Evolutionary conservation across 2,113 vertebrate species (phyloP).

Genomic region (Accipiter virgatus): DNA sequence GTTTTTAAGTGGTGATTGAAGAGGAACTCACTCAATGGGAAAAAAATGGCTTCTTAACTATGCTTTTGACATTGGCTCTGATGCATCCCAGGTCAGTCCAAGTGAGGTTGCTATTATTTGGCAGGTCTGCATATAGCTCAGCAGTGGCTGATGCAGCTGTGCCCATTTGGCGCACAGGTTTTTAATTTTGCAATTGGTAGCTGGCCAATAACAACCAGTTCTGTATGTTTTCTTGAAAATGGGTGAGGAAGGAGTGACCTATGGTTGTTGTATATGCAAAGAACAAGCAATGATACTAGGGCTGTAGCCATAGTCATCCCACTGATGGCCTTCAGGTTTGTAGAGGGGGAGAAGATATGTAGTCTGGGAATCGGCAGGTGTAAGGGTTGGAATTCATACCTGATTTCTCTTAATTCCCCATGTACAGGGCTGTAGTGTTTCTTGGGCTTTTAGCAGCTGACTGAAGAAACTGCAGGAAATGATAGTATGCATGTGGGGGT

Average conservation of each 20-base stretch:
- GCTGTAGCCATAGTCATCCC: neutral
- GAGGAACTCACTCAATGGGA: neutral
- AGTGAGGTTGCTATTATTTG: neutral
- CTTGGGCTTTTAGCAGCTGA: neutral
- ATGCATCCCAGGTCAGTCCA: neutral
- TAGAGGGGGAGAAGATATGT: neutral
- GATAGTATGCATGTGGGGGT: neutral
- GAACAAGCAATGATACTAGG: rapidly evolving
- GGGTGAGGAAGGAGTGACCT: neutral
- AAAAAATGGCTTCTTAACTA: neutral
- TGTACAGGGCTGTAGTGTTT: neutral
- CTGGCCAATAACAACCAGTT: neutral
- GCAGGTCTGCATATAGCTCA: neutral
- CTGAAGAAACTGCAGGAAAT: neutral
- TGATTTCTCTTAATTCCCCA: neutral
- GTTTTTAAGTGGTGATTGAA: neutral
- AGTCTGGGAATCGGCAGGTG: neutral
- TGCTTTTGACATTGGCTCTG: neutral
- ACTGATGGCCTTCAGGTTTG: neutral
- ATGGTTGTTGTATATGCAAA: rapidly evolving
- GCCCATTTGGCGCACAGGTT: neutral
- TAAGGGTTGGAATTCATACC: neutral
- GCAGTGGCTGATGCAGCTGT: neutral
- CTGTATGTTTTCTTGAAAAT: neutral
- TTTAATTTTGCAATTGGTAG: slow-evolving; percentile 18